Percentiles rank a stretch among this genome's conserved stretches.
These are phyloP conservation scores for Cynopterus sphinx DNA, from an alignment of 2,797 vertebrate genomes.

Conservation along the genomic window DNA sequence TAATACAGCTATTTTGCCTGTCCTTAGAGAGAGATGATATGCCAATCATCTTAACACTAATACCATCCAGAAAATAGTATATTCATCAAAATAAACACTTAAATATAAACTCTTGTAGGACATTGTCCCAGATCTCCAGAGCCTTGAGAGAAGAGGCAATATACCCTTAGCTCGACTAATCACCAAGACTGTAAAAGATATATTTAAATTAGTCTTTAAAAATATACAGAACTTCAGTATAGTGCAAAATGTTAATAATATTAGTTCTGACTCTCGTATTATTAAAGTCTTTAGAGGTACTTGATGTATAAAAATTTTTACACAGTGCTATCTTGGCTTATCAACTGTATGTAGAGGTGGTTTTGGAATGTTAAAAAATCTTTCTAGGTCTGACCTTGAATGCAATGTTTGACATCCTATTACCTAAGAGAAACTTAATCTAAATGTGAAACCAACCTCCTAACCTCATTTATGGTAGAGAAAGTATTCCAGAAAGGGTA, in stretches of 20 bases:
- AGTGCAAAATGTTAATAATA: background rate
- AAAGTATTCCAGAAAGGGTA: background rate
- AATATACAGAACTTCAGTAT: background rate
- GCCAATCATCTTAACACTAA: slow-evolving; percentile 62
- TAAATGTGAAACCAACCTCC: background rate
- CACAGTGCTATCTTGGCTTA: accelerated
- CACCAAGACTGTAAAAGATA: background rate
- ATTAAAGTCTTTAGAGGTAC: background rate
- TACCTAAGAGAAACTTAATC: background rate
- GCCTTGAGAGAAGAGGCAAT: background rate
- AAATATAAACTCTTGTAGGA: slow-evolving; percentile 38
- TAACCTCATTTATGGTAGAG: background rate
- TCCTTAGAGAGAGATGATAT: slow-evolving; percentile 49
- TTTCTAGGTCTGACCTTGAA: background rate
- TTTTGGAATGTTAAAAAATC: background rate
- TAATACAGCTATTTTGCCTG: slow-evolving; percentile 28
- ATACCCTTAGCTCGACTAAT: background rate
- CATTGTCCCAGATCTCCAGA: background rate
- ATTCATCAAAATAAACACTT: slow-evolving; percentile 56
- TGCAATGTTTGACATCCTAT: background rate
- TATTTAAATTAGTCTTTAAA: slow-evolving; percentile 48
- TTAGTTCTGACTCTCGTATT: background rate
- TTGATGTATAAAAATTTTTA: background rate
- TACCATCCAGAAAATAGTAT: slow-evolving; percentile 52
- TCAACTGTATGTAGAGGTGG: background rate